Evolutionary conservation across 2,797 vertebrate species (phyloP), one percentile per base, ranked within the genome.

Genomic region (Coranthus polyacanthus): DNA sequence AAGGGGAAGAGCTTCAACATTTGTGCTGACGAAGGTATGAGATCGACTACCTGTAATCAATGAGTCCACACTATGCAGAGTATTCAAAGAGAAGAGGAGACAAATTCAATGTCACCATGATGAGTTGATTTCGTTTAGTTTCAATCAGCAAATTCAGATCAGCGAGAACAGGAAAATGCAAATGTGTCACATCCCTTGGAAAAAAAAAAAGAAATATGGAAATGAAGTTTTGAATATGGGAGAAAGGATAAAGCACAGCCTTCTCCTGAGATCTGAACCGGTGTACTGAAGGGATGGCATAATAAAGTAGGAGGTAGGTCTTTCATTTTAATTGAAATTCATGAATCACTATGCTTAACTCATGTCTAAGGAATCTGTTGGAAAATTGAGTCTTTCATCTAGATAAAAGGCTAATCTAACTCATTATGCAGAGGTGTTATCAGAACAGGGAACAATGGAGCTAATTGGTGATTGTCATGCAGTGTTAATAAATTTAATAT

Each of bases 241-340:
- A 84, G 82, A 81, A 85, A 85, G 88, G 85, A 92, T 84, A 81
- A 91, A 88, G 88, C 72, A 11, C 76, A 79, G 79, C 66, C 84
- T 89, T 87, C 88, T 91, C 88, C 79, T 59, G 81, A 91, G 90
- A 92, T 90, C 82, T 89, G 83, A 91, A 92, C 85, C 64, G 61
- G 84, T 75, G 74, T 81, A 90, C 82, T 82, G 86, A 88, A 86
- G 86, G 86, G 84, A 91, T 81, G 83, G 88, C 90, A 87, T 88
- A 92, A 92, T 89, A 91, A 91, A 91, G 90, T 79, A 84, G 82
- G 78, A 93, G 89, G 89, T 86, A 89, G 87, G 87, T 89, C 87
- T 90, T 92, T 92, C 87, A 87, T 94, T 94, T 94, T 94, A 94
- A 95, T 94, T 94, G 91, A 94, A 94, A 94, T 92, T 90, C 89